These are phyloP conservation scores for Apomyelois bistriatella DNA, from an alignment of 2,888 invertebrate species.

Conservation along the genomic window DNA sequence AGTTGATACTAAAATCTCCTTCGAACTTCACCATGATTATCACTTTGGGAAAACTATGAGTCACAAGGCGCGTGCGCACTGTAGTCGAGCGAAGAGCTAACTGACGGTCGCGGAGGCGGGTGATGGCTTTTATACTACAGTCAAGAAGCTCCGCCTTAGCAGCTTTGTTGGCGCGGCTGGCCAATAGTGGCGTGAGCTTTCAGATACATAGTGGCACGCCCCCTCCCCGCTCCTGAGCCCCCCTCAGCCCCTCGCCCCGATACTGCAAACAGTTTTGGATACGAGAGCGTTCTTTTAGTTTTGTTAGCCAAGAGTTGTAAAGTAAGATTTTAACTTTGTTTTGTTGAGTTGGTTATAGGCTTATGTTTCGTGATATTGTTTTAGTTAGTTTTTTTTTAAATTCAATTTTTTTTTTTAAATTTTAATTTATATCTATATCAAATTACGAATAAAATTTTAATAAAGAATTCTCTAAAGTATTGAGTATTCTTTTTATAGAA, in stretches of 20 bases:
- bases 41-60: constrained; percentile 26
- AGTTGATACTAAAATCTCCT: constrained; percentile 90
- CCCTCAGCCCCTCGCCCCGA: neutral
- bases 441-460: no score
- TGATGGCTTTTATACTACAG: constrained; percentile 52
- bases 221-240: constrained; percentile 24
- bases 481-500: no score
- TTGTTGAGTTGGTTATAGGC: neutral
- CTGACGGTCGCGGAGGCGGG: constrained; percentile 72
- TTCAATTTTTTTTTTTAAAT: no score
- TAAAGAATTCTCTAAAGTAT: no score
- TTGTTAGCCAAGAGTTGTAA: neutral
- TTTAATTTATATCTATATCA: no score
- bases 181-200: constrained; percentile 63
- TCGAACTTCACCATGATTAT: constrained; percentile 75
- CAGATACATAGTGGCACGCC: constrained; percentile 60
- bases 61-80: constrained; percentile 51
- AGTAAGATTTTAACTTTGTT: neutral
- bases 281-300: constrained; percentile 12
- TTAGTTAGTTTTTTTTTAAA: no score
- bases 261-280: constrained; percentile 18
- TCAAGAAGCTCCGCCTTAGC: constrained; percentile 46
- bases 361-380: no score
- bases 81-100: constrained; percentile 60
- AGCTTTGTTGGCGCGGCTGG: constrained; percentile 34